Evolutionary conservation across 2,113 vertebrate genomes (phyloP).

Genomic region (Xyrauchen texanus): DNA sequence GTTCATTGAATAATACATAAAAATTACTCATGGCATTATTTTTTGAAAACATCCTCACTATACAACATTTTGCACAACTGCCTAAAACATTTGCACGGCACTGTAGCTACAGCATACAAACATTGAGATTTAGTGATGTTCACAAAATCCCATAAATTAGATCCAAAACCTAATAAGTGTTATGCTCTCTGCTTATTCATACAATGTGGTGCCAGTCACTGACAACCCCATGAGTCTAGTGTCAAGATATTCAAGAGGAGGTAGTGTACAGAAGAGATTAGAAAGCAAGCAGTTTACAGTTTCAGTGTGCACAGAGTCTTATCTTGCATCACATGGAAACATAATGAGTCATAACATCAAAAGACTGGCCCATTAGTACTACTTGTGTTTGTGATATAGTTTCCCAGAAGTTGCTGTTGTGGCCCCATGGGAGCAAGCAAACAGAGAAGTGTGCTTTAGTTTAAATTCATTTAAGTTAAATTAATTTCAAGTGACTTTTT

Average conservation of each 20-base stretch:
- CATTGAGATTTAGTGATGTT: too few species aligned
- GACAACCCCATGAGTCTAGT: constrained; percentile 32
- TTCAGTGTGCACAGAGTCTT: constrained; percentile 5
- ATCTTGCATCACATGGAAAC: constrained; percentile 33
- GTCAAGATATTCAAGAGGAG: constrained; percentile 44
- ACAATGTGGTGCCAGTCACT: constrained; percentile 44
- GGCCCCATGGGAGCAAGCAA: background rate
- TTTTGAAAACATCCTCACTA: too few species aligned
- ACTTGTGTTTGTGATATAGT: constrained; percentile 24
- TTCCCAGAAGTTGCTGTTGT: constrained; percentile 17
- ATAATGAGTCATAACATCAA: constrained; percentile 40
- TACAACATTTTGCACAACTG: too few species aligned
- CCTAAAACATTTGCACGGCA: too few species aligned
- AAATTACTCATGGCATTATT: too few species aligned
- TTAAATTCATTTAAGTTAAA: background rate
- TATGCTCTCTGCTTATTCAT: constrained; percentile 5
- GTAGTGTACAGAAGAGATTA: constrained; percentile 9
- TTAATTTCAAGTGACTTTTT: background rate
- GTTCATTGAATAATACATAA: too few species aligned
- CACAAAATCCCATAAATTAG: too few species aligned
- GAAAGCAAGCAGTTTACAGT: constrained; percentile 20
- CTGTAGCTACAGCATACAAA: too few species aligned
- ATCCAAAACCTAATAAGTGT: background rate
- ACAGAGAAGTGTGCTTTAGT: background rate
- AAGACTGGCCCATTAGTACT: constrained; percentile 20